Conservation (phyloP, 2,797 vertebrate genomes). For the Acestrorhynchus altus region DNA sequence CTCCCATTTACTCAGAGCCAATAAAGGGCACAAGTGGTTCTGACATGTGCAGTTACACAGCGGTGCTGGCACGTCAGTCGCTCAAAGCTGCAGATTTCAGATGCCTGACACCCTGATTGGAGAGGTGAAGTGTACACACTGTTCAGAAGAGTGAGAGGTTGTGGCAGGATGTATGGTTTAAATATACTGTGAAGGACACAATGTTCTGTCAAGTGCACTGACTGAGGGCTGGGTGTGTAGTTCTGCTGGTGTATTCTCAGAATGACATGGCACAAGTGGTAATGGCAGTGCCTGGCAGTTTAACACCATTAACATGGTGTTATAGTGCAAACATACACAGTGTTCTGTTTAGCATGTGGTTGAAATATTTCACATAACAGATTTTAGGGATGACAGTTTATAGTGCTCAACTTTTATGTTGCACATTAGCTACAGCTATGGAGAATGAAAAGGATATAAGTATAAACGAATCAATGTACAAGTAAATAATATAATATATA, state of each 20-base stretch:
- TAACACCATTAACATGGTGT: background rate
- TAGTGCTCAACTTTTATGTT: background rate
- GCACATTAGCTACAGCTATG: background rate
- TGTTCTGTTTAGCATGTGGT: background rate
- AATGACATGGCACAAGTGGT: background rate
- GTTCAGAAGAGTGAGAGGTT: background rate
- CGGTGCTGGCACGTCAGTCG: background rate
- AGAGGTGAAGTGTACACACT: background rate
- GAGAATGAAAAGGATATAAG: too few relatives aligned
- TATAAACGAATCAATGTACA: too few relatives aligned
- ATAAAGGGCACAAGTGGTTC: background rate
- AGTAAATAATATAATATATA: too few relatives aligned
- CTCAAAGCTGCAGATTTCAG: background rate
- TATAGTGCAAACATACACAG: background rate
- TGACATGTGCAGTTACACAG: background rate
- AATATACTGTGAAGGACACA: conserved; percentile 39
- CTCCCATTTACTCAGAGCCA: background rate
- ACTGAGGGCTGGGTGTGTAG: background rate
- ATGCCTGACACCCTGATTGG: background rate
- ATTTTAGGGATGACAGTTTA: background rate
- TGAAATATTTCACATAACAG: background rate
- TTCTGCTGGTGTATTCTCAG: background rate
- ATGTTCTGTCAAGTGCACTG: background rate
- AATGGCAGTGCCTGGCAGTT: background rate
- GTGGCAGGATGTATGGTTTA: conserved; percentile 29